Conservation (phyloP, 2,888 invertebrate species). For the Metopia argyrocephala region DNA sequence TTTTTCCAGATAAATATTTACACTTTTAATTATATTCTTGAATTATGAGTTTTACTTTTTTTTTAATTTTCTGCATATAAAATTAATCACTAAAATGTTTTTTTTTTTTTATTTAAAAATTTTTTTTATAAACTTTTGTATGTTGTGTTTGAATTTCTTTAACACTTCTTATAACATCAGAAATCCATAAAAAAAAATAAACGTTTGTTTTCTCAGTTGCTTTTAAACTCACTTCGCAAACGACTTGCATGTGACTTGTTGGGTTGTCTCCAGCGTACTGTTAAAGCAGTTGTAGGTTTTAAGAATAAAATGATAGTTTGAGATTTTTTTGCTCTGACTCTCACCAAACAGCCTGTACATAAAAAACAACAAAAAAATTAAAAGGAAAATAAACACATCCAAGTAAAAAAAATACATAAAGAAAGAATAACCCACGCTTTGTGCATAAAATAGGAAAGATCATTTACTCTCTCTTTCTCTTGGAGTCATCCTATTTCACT, state of each 20-base stretch:
- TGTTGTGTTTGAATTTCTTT: neutral
- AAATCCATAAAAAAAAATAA: conserved; percentile 13
- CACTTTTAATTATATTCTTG: too few species aligned
- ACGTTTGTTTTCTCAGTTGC: neutral
- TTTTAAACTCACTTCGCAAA: conserved; percentile 23
- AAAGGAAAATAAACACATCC: conserved; percentile 1
- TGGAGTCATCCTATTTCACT: neutral
- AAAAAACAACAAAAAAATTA: conserved; percentile 18
- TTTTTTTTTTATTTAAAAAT: too few species aligned
- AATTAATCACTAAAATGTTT: too few species aligned
- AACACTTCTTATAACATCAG: neutral
- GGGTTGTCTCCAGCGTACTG: conserved; percentile 78
- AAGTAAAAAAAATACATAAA: neutral
- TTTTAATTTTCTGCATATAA: too few species aligned
- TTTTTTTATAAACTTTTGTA: too few species aligned
- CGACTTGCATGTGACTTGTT: conserved; percentile 70
- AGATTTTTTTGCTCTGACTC: conserved; percentile 71
- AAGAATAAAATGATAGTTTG: conserved; percentile 74
- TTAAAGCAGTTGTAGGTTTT: conserved; percentile 76
- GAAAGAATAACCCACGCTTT: conserved; percentile 47
- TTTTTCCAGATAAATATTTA: neutral
- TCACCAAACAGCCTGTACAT: neutral
- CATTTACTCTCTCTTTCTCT: neutral
- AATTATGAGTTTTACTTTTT: too few species aligned
- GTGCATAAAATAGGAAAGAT: conserved; percentile 15